These are phyloP conservation scores for Morone chrysops DNA, from an alignment of 2,113 vertebrate genomes.

Conservation along the genomic window DNA sequence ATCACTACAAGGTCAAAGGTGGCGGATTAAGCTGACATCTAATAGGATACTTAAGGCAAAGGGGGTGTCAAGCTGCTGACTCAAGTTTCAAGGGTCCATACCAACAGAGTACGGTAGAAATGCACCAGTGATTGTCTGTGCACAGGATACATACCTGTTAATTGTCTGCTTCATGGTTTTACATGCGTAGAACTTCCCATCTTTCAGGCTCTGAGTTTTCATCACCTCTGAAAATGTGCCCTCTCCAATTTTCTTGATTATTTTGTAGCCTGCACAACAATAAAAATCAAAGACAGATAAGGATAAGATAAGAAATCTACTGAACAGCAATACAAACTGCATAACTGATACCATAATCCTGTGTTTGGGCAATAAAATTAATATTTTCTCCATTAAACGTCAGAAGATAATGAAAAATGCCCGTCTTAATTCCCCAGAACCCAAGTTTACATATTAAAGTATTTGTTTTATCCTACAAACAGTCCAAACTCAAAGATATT, in stretches of 20 bases:
- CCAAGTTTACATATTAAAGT: background rate
- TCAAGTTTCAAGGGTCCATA: constrained; percentile 51
- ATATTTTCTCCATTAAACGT: background rate
- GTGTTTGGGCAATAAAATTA: background rate
- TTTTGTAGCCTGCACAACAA: constrained; percentile 86
- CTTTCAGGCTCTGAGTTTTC: constrained; percentile 88
- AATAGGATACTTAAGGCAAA: constrained; percentile 26
- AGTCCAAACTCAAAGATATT: background rate
- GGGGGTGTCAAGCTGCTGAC: constrained; percentile 30
- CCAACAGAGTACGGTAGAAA: constrained; percentile 1
- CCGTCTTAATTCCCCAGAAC: background rate
- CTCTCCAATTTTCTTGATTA: constrained; percentile 89
- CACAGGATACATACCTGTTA: constrained; percentile 83
- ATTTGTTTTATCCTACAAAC: background rate
- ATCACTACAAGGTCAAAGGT: constrained; percentile 48
- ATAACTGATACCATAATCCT: background rate
- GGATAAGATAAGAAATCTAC: background rate
- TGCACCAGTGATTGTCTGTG: background rate
- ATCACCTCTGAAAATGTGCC: constrained; percentile 91
- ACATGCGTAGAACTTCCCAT: constrained; percentile 88
- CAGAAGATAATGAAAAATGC: background rate
- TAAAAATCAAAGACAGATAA: background rate
- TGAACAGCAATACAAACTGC: background rate
- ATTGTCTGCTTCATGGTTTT: constrained; percentile 90
- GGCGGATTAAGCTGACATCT: constrained; percentile 34